Conservation (phyloP, 1,140 invertebrate species). For the Papilio polyxenes region DNA sequence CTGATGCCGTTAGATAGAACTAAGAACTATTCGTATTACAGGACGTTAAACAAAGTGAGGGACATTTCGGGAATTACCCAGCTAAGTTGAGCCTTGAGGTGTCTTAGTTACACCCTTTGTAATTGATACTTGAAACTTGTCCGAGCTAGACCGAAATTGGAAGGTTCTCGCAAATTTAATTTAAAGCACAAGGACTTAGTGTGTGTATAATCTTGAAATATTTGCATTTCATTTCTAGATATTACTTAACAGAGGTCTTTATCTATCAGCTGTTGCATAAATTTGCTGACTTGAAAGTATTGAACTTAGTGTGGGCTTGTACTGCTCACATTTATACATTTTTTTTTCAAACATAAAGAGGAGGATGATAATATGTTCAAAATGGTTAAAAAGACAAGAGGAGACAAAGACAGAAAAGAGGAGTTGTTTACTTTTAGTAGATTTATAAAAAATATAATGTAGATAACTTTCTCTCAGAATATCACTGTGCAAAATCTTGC, state of each 20-base stretch:
- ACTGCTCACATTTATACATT: not conserved
- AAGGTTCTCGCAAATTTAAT: slow-evolving; percentile 14
- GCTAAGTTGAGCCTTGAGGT: not conserved
- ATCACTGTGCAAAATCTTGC: no score
- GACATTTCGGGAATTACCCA: not conserved
- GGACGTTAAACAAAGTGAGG: not conserved
- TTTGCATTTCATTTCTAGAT: not conserved
- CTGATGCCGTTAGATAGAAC: not conserved
- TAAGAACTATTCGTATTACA: not conserved
- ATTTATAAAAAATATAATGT: no score
- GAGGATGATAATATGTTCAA: no score
- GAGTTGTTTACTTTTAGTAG: no score
- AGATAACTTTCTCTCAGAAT: no score
- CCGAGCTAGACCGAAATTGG: not conserved
- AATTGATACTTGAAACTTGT: slow-evolving; percentile 22
- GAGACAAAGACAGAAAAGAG: no score
- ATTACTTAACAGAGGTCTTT: not conserved
- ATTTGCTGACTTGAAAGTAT: not conserved
- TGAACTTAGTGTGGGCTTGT: not conserved
- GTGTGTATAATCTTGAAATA: not conserved
- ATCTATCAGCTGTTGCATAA: no score
- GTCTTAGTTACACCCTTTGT: not conserved
- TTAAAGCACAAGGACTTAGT: not conserved
- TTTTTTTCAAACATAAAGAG: no score
- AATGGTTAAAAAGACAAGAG: no score